These are phyloP conservation scores for Thera obeliscata DNA, from an alignment of 2,888 invertebrate species.

Conservation along the genomic window DNA sequence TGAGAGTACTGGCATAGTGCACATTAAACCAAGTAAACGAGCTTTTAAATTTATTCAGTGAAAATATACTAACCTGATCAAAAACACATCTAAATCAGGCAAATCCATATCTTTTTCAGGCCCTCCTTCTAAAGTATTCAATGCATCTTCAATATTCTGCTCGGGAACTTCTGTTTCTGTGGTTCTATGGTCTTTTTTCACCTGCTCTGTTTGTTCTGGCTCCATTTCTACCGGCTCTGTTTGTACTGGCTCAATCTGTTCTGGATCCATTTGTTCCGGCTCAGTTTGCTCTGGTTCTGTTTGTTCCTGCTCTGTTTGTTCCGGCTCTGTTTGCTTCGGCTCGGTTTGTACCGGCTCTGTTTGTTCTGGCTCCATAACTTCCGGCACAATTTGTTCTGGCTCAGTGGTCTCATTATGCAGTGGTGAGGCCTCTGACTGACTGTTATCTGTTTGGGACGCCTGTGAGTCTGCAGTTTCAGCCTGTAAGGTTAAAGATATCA, in stretches of 20 bases:
- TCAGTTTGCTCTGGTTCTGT: conserved; percentile 35
- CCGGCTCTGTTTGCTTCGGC: not conserved
- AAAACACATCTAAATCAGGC: conserved; percentile 55
- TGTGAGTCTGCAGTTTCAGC: conserved; percentile 12
- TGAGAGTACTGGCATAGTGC: too few relatives aligned
- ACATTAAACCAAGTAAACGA: too few relatives aligned
- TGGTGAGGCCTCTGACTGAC: not conserved
- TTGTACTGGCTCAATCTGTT: not conserved
- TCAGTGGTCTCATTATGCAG: not conserved
- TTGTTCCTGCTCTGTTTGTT: conserved; percentile 1
- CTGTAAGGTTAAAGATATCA: conserved; percentile 9
- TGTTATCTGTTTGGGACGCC: conserved; percentile 22
- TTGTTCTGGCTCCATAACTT: not conserved
- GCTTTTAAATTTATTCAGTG: not conserved
- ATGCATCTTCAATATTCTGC: conserved; percentile 61
- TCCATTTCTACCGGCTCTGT: not conserved
- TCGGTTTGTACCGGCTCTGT: not conserved
- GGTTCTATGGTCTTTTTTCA: not conserved
- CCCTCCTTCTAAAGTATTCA: conserved; percentile 59
- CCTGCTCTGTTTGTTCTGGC: not conserved
- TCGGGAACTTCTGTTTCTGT: conserved; percentile 30
- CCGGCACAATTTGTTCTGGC: not conserved
- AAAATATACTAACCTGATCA: conserved; percentile 49
- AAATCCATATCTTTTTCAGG: conserved; percentile 41
- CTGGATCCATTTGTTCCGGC: too few relatives aligned